Evolutionary conservation across 2,113 vertebrate genomes (phyloP).

Genomic region (Solea senegalensis): DNA sequence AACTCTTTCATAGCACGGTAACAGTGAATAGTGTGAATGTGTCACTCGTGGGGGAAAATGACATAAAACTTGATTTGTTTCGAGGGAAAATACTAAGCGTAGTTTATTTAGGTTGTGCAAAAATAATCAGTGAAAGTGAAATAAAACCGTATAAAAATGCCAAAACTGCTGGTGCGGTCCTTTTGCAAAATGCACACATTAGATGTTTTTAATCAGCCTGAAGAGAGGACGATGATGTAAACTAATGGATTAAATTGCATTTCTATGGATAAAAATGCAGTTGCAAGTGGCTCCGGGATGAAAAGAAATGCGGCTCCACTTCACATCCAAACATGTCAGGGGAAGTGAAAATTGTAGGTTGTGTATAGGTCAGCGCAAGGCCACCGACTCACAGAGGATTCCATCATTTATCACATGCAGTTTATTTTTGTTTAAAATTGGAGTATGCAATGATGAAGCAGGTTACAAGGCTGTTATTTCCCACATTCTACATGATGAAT

Average conservation of each 20-base stretch:
- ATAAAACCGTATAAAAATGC: not conserved
- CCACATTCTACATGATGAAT: not conserved
- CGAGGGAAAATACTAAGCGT: no score
- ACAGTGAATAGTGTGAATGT: no score
- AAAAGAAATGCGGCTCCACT: slow-evolving; percentile 21
- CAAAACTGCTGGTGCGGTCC: not conserved
- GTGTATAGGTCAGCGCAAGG: slow-evolving; percentile 7
- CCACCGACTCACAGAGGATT: not conserved
- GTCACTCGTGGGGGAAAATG: no score
- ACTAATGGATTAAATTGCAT: not conserved
- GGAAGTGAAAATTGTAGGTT: slow-evolving; percentile 24
- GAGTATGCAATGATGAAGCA: not conserved
- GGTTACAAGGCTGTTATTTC: no score
- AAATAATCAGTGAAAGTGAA: no score
- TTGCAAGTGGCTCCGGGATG: slow-evolving; percentile 24
- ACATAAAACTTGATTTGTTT: no score
- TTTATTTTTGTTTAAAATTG: not conserved
- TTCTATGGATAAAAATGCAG: not conserved
- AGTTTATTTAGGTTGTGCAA: no score
- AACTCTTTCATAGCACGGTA: no score
- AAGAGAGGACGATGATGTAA: not conserved
- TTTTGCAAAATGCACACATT: not conserved
- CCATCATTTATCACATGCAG: not conserved
- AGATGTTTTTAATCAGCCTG: not conserved
- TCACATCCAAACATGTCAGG: slow-evolving; percentile 20